Conservation (phyloP, 2,888 invertebrate species). For the Megamerina dolium region DNA sequence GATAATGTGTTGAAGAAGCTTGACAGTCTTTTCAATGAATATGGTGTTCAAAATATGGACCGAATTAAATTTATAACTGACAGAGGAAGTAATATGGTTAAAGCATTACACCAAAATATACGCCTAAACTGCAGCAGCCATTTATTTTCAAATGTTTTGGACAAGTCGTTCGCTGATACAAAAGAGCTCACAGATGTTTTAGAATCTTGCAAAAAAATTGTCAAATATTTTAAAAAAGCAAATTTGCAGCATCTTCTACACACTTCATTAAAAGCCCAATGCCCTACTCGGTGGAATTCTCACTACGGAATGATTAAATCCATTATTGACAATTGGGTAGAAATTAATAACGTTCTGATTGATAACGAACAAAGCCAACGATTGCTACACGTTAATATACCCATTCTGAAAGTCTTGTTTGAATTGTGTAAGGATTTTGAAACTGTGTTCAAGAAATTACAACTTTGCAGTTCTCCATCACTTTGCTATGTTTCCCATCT, state of each 20-base stretch:
- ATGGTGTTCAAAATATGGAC: background rate
- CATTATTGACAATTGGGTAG: constrained; percentile 17
- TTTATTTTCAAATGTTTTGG: constrained; percentile 1
- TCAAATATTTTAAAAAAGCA: too few species aligned
- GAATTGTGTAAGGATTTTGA: constrained; percentile 15
- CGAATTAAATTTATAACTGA: background rate
- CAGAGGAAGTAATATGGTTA: background rate
- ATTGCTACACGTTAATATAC: constrained; percentile 15
- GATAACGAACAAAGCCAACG: constrained; percentile 13
- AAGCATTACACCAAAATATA: background rate
- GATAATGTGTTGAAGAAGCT: constrained; percentile 10
- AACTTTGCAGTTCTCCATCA: too few species aligned
- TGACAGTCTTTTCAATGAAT: constrained; percentile 5
- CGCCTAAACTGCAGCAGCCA: background rate
- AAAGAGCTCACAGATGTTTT: background rate
- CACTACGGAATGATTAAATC: constrained; percentile 17
- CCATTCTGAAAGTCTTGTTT: constrained; percentile 14
- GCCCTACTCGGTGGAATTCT: constrained; percentile 17
- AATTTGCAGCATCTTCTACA: constrained; percentile 14
- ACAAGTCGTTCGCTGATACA: background rate
- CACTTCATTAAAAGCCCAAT: constrained; percentile 15
- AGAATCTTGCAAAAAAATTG: constrained; percentile 6
- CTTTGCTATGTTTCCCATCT: constrained; percentile 15
- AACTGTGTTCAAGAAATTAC: too few species aligned
- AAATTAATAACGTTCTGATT: constrained; percentile 11